Evolutionary conservation across 2,888 invertebrate genomes (phyloP).

Genomic region (Ischnus inquisitorius): DNA sequence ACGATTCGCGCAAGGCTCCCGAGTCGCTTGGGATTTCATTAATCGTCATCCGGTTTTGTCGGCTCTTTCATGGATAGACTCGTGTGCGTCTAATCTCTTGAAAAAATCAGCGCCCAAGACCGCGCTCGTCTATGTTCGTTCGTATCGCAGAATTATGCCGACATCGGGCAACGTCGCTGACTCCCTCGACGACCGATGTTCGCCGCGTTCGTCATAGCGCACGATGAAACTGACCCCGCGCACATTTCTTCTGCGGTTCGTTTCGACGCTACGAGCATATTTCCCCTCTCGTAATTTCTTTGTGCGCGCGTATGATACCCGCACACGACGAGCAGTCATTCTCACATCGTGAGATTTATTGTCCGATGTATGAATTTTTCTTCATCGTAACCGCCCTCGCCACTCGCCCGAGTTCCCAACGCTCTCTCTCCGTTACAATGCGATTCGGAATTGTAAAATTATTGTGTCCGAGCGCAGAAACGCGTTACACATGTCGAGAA

Average conservation of each 20-base stretch:
- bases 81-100: conserved; percentile 52
- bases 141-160: conserved; percentile 39
- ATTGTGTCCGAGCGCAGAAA: conserved; percentile 10
- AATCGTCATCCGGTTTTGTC: conserved; percentile 69
- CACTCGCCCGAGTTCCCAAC: conserved; percentile 43
- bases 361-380: conserved; percentile 55
- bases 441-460: conserved; percentile 48
- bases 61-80: conserved; percentile 40
- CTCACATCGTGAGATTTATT: conserved; percentile 61
- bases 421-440: conserved; percentile 54
- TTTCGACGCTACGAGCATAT: background rate
- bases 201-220: background rate
- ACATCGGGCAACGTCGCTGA: background rate
- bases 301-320: conserved; percentile 12
- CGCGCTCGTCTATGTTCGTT: conserved; percentile 16
- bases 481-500: conserved; percentile 22
- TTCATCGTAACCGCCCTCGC: conserved; percentile 22
- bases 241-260: background rate
- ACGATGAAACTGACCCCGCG: background rate
- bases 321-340: conserved; percentile 35
- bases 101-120: conserved; percentile 47
- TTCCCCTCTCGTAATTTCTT: conserved; percentile 24
- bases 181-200: background rate
- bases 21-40: conserved; percentile 62
- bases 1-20: background rate